Conservation (phyloP, 1,140 invertebrate genomes). For the Acromyrmex echinatior region DNA sequence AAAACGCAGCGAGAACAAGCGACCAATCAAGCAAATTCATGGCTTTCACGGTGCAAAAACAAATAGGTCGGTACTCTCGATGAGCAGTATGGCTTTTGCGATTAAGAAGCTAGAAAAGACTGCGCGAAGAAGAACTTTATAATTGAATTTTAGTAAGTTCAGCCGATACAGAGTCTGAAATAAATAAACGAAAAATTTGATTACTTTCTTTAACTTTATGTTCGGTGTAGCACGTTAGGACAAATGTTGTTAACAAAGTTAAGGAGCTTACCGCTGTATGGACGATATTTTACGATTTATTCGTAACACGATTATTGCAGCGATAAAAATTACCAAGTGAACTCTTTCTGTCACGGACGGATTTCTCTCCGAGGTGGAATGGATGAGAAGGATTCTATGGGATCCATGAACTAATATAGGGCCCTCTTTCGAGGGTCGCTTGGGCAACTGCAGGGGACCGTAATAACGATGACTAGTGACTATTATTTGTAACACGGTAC, state of each 20-base stretch:
- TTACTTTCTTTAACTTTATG: slow-evolving; percentile 10
- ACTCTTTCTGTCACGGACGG: neutral
- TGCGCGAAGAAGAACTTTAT: neutral
- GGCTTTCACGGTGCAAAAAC: neutral
- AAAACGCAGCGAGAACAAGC: neutral
- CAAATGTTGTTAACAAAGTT: slow-evolving; percentile 5
- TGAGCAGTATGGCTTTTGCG: neutral
- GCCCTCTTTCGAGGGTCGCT: neutral
- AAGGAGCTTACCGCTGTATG: neutral
- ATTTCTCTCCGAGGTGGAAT: slow-evolving; percentile 22
- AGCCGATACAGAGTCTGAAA: slow-evolving; percentile 4
- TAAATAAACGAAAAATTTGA: slow-evolving; percentile 7
- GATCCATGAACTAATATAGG: neutral
- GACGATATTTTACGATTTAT: slow-evolving; percentile 27
- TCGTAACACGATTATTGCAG: slow-evolving; percentile 7
- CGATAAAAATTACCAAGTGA: slow-evolving; percentile 36
- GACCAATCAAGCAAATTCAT: slow-evolving; percentile 29
- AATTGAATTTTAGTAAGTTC: slow-evolving; percentile 1
- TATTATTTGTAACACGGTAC: slow-evolving; percentile 24
- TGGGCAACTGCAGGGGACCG: neutral
- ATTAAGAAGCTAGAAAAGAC: neutral
- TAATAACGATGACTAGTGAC: slow-evolving; percentile 52
- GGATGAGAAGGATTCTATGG: slow-evolving; percentile 5
- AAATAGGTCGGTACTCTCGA: neutral
- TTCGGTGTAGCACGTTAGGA: neutral